Evolutionary conservation across 2,888 invertebrate species (phyloP), one percentile per base, ranked within the genome.

Genomic region (Bhutanitis thaidina): DNA sequence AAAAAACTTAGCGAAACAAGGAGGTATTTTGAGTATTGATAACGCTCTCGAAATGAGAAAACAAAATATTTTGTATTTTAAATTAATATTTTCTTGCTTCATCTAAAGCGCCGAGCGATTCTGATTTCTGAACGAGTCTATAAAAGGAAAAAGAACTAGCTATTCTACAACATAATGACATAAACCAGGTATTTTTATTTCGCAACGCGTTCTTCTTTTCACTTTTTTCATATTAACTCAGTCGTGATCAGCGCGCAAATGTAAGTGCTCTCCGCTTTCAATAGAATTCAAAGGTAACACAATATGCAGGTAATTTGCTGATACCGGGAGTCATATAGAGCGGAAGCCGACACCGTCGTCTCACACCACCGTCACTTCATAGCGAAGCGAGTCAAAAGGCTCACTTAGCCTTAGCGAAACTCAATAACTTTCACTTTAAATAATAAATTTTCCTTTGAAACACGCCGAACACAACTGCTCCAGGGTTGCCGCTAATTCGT

Each of bases 391-490:
- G 77, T 80, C 82, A 83, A 84, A 82, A 84, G 83, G 79, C 74
- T 81, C 83, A 84, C 84, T 86, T 85, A 85, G 82, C 84, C 84
- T 85, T 80, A 81, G 80, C 77, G 82, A 81, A 85, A 86, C 81
- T 86, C 83, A 83, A 85, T 86, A 84, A 86, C 81, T 81, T 86
- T 83, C 84, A 80, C 79, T 83, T 81, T 83, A 84, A 86, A 85
- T 85, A 85, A 84, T 85, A 86, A 85, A 83, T 82, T 79, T 73
- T 70, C 80, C 82, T 85, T 85, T 83, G 84, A 84, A 72, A 73
- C 71, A 70, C 63, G 67, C 76, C 71, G 71, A 76, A 78, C 75
- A 67, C 64, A 78, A 77, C 79, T 70, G 78, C 71, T 69, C 64
- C 69, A 78, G 80, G 81, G 80, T 59, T 82, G 76, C 63, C 72